phyloP scores from a whole-genome alignment of 2,113 vertebrate genomes.

The Macrotus californicus region DNA sequence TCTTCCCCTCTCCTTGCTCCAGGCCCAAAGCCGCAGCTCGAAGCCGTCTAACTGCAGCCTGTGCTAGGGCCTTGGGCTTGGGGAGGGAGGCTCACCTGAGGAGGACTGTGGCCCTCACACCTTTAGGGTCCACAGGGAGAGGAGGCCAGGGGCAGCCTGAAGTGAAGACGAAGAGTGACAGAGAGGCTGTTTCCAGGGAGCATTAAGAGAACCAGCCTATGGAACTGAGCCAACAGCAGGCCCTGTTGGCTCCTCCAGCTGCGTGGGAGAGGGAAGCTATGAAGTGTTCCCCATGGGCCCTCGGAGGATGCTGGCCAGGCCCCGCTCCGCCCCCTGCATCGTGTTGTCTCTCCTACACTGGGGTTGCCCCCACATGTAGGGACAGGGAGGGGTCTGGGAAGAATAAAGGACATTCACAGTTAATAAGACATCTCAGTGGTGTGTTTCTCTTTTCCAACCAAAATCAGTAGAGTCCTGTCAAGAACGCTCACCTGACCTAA shows the following conservation, averaged over 20 bases:
- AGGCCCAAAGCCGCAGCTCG: conserved; percentile 72
- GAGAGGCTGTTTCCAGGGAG: conserved; percentile 7
- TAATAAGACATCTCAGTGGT: neutral
- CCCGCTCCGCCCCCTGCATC: neutral
- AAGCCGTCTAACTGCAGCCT: conserved; percentile 82
- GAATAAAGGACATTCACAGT: conserved; percentile 60
- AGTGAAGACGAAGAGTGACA: neutral
- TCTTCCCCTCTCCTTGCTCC: conserved; percentile 45
- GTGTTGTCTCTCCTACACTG: neutral
- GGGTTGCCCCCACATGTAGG: neutral
- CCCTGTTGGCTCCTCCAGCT: neutral
- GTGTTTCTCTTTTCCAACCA: neutral
- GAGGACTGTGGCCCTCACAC: conserved; percentile 61
- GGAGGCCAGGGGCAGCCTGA: conserved; percentile 4
- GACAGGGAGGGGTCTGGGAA: neutral
- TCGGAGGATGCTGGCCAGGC: neutral
- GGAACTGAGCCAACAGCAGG: neutral
- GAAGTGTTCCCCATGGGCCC: neutral
- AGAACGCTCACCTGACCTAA: neutral
- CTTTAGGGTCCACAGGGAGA: conserved; percentile 55
- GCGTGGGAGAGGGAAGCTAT: neutral
- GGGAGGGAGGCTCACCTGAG: conserved; percentile 60
- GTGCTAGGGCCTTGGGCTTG: conserved; percentile 73
- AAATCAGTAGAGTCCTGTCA: neutral
- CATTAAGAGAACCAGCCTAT: neutral